Base-by-base conservation (phyloP, 2,888 invertebrate genomes). In the Anticlea derivata region DNA sequence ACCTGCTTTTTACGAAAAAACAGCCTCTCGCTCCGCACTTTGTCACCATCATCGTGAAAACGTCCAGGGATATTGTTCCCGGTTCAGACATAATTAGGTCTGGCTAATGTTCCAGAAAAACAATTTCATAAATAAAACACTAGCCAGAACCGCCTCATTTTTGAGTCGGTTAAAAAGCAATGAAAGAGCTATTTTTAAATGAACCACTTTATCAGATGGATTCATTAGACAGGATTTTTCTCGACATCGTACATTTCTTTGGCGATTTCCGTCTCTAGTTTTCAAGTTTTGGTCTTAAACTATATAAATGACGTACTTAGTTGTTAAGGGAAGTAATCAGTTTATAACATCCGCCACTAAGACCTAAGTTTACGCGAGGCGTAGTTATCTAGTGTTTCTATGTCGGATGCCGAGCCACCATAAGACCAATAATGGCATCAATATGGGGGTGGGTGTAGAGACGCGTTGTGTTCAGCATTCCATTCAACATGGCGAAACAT, bases 51-150 rank as follows among this genome's bases (percentile, higher is more conserved):
- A 80, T 79, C 81, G 74, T 78, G 80, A 77, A 80, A 80, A 83
- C 69, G 82, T 81, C 84, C 82, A 82, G 74, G 78, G 77, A 81
- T 87, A 87, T 88, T 83, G 86, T 79, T 71, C 77, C 73, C 65
- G 66, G 73, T 78, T 76, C 78, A 75, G 78, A 73, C 81, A 83
- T 88, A 89, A 90, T 90, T 89, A 90, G 85, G 84, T 73, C 75
- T 61, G 82, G 81, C 78, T 86, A 89, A 89, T 86, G 87, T 88
- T 66, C 73, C 78, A 83, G 85, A 89, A 90, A 90, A 87, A 87
- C 86, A 89, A 89, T 88, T 89, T 88, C 83, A 86, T 88, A 88
- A 86, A 87, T n/a, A n/a, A n/a, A n/a, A 88, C 80, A 7, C 29
- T 29, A 7, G 10, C 6, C 1, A 7, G 5, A 39, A 34, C 6